phyloP scores from a whole-genome alignment of 37 sponge, comb jelly and placozoan genomes.

The Halisarca cf. caerulea region DNA sequence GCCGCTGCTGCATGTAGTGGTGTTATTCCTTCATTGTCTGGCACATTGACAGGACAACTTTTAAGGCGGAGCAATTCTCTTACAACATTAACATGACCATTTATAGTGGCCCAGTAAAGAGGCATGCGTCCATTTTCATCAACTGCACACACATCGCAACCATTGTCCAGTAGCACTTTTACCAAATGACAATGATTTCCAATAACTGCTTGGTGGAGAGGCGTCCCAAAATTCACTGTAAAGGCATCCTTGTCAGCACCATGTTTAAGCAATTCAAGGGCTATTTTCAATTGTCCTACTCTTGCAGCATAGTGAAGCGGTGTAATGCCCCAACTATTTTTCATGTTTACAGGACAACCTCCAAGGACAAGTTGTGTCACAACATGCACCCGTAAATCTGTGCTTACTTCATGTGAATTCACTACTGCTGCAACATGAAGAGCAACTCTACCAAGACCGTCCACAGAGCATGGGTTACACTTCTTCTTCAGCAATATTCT shows the following conservation, averaged over 20 bases:
- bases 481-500: too few relatives aligned
- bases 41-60: background rate
- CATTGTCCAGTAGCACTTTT: background rate
- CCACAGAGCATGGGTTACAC: too few relatives aligned
- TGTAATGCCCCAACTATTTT: background rate
- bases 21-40: background rate
- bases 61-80: background rate
- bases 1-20: background rate
- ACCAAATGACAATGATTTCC: background rate
- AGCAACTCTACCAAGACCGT: too few relatives aligned
- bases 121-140: background rate
- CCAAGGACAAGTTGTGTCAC: too few relatives aligned
- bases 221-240: background rate
- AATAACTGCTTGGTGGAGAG: constrained; percentile 15
- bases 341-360: too few relatives aligned
- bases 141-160: background rate
- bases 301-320: constrained; percentile 18
- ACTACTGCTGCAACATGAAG: background rate
- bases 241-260: background rate
- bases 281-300: background rate
- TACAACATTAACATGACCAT: background rate
- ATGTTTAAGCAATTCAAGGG: background rate
- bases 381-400: too few relatives aligned
- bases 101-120: background rate
- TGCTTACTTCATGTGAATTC: too few relatives aligned